Conservation (phyloP, 2,888 invertebrate species). For the Danaus chrysippus region DNA sequence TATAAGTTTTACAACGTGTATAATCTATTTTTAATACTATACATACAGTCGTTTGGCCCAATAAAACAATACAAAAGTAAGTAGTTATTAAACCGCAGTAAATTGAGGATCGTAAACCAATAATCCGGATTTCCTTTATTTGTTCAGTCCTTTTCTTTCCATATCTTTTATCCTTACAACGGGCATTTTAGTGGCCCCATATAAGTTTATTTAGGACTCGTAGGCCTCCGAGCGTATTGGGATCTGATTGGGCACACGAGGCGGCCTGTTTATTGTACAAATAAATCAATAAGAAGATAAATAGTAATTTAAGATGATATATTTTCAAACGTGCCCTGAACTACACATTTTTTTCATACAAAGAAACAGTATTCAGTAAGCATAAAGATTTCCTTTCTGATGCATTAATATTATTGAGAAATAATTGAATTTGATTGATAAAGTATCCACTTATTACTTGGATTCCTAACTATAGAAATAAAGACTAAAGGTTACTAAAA, state of each 20-base stretch:
- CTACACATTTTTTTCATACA: slow-evolving; percentile 7
- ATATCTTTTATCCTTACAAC: slow-evolving; percentile 23
- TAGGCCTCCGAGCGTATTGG: slow-evolving; percentile 51
- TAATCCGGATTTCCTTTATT: slow-evolving; percentile 26
- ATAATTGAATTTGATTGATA: too few species aligned
- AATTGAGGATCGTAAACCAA: slow-evolving; percentile 27
- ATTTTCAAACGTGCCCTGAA: slow-evolving; percentile 19
- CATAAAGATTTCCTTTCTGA: too few species aligned
- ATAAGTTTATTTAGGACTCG: slow-evolving; percentile 66
- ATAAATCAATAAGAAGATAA: slow-evolving; percentile 64
- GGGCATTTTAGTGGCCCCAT: slow-evolving; percentile 46
- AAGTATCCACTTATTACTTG: too few species aligned
- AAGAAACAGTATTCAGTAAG: not conserved
- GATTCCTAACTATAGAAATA: too few species aligned
- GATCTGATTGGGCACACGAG: slow-evolving; percentile 59
- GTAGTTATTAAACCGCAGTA: slow-evolving; percentile 7
- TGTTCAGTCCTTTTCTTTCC: slow-evolving; percentile 22
- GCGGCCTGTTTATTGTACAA: slow-evolving; percentile 60
- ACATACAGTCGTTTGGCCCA: not conserved
- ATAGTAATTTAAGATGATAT: slow-evolving; percentile 33
- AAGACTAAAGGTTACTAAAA: too few species aligned
- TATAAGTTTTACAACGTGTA: too few species aligned
- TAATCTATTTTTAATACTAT: too few species aligned
- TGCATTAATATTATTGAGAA: too few species aligned
- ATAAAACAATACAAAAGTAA: not conserved